Evolutionary conservation across 2,113 vertebrate genomes (phyloP).

Genomic region (Fulmarus glacialis): DNA sequence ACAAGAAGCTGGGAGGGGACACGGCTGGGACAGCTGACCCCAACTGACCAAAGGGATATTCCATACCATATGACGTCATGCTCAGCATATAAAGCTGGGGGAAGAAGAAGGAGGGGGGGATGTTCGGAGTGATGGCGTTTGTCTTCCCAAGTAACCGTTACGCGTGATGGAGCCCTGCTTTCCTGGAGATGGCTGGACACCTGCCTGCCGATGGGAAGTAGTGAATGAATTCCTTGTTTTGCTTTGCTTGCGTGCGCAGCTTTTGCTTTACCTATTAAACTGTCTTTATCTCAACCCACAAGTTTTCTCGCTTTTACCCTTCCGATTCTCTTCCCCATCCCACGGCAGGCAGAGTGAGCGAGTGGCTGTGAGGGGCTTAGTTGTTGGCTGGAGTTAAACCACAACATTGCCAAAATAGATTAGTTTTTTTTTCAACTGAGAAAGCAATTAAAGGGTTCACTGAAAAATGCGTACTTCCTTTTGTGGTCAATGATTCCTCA

Average conservation of each 20-base stretch:
- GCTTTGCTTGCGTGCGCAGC: not conserved
- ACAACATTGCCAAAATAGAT: not conserved
- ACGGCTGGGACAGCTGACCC: not conserved
- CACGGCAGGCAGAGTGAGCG: not conserved
- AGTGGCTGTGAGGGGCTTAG: not conserved
- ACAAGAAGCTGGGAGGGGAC: no score
- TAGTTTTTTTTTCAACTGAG: not conserved
- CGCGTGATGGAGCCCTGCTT: not conserved
- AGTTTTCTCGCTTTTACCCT: not conserved
- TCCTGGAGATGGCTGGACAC: not conserved
- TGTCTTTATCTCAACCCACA: not conserved
- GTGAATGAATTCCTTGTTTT: not conserved
- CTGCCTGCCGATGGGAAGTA: not conserved
- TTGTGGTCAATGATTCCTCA: not conserved
- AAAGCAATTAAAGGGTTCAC: not conserved
- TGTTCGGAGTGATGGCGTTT: not conserved
- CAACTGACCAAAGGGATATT: not conserved
- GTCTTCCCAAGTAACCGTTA: not conserved
- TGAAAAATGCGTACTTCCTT: not conserved
- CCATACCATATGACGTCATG: not conserved
- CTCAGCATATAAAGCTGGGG: not conserved
- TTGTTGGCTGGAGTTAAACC: not conserved
- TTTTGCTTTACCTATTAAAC: no score
- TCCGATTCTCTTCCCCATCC: not conserved
- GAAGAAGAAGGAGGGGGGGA: not conserved